Conservation (phyloP, 1,140 invertebrate species). For the Heliothis subflexa region DNA sequence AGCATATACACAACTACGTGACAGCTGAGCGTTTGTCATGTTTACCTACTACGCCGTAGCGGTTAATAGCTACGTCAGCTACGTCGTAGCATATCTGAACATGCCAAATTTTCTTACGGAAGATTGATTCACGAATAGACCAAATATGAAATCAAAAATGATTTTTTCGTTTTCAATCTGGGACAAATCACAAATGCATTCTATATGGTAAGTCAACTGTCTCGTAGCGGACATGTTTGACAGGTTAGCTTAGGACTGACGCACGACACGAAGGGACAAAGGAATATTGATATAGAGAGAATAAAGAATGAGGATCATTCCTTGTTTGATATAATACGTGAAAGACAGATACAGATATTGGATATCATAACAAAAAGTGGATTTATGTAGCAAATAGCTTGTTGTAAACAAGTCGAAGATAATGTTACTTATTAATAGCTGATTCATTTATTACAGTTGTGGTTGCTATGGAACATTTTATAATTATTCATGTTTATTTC, state of each 20-base stretch:
- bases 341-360: conserved; percentile 8
- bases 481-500: background rate
- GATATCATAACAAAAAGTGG: conserved; percentile 10
- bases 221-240: conserved; percentile 15
- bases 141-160: background rate
- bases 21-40: background rate
- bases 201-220: conserved; percentile 31
- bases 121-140: background rate
- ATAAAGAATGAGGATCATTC: conserved; percentile 39
- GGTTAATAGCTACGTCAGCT: conserved; percentile 9
- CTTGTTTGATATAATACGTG: conserved; percentile 5
- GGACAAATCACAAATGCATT: conserved; percentile 24
- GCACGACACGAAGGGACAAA: conserved; percentile 24
- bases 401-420: background rate
- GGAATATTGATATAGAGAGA: conserved; percentile 40
- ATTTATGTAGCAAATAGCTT: background rate
- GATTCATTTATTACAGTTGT: background rate
- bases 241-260: conserved; percentile 33
- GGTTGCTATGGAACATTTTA: background rate
- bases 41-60: conserved; percentile 19
- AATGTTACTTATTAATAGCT: background rate
- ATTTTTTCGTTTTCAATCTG: conserved; percentile 1
- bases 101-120: background rate
- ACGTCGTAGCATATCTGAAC: background rate
- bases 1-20: background rate